These are phyloP conservation scores for Scrobipalpa costella DNA, from an alignment of 2,888 invertebrate species.

Conservation along the genomic window DNA sequence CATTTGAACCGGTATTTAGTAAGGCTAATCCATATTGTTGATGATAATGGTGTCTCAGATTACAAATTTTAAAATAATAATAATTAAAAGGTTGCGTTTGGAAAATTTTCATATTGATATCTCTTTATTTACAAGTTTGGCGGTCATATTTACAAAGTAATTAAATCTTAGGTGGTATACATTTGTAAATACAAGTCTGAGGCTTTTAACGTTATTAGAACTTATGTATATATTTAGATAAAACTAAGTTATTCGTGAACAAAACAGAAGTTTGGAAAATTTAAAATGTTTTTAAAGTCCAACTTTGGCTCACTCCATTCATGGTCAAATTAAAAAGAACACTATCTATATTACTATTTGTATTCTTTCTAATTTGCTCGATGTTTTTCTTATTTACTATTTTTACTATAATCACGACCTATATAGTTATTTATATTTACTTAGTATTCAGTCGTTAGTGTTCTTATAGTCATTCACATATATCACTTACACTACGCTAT, in stretches of 20 bases:
- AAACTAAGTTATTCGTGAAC: slow-evolving; percentile 9
- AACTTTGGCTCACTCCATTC: slow-evolving; percentile 56
- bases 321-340: slow-evolving; percentile 65
- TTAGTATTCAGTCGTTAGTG: background rate
- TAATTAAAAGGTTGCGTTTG: too few species aligned
- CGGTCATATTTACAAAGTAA: slow-evolving; percentile 28
- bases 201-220: slow-evolving; percentile 20
- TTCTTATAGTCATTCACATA: slow-evolving; percentile 26
- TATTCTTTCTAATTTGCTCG: slow-evolving; percentile 62
- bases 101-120: background rate
- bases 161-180: slow-evolving; percentile 19
- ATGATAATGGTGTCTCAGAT: too few species aligned
- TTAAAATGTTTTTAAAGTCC: slow-evolving; percentile 37
- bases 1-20: too few species aligned
- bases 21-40: too few species aligned
- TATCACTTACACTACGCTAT: slow-evolving; percentile 27
- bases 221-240: slow-evolving; percentile 9
- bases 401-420: background rate
- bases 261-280: slow-evolving; percentile 22
- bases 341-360: slow-evolving; percentile 36
- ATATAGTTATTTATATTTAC: background rate
- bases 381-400: slow-evolving; percentile 25
- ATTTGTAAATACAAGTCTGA: slow-evolving; percentile 27
- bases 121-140: slow-evolving; percentile 27
- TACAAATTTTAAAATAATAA: too few species aligned